phyloP scores from a whole-genome alignment of 2,888 invertebrate species.

The Catocala sponsa region DNA sequence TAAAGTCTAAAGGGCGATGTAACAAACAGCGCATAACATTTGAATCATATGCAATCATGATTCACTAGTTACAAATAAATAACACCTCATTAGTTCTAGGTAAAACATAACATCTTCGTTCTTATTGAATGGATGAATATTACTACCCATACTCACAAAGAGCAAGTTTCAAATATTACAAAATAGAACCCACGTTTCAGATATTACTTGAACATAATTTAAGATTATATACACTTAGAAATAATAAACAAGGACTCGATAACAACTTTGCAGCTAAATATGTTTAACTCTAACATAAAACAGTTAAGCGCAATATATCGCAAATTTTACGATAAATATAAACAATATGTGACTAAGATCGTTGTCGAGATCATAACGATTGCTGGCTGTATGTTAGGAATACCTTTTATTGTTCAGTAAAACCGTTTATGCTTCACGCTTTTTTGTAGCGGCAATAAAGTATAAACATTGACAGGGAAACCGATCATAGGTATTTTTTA shows the following conservation, averaged over 20 bases:
- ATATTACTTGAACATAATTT: not conserved
- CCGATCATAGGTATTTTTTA: not conserved
- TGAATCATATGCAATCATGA: not conserved
- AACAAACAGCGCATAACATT: not conserved
- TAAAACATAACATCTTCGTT: too few relatives aligned
- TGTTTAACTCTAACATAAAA: slow-evolving; percentile 29
- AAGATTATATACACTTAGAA: slow-evolving; percentile 13
- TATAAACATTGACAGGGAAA: not conserved
- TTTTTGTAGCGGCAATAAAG: not conserved
- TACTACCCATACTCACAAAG: too few relatives aligned
- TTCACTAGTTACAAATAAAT: too few relatives aligned
- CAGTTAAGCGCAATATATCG: slow-evolving; percentile 30
- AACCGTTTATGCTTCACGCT: not conserved
- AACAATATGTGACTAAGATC: slow-evolving; percentile 40
- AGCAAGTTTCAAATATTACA: too few relatives aligned
- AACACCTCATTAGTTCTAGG: too few relatives aligned
- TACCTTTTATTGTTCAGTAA: slow-evolving; percentile 12
- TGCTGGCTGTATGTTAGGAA: not conserved
- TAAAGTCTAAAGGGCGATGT: too few relatives aligned
- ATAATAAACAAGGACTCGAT: slow-evolving; percentile 18
- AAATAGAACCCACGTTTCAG: too few relatives aligned
- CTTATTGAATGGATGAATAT: too few relatives aligned
- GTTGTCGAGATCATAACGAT: slow-evolving; percentile 42
- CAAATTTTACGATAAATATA: slow-evolving; percentile 49
- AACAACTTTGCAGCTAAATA: slow-evolving; percentile 20